A percentile compares a stretch with the other conserved stretches of the same genome.
Evolutionary conservation across 1,140 invertebrate genomes (phyloP).

Genomic region (Mactra quadrangularis): DNA sequence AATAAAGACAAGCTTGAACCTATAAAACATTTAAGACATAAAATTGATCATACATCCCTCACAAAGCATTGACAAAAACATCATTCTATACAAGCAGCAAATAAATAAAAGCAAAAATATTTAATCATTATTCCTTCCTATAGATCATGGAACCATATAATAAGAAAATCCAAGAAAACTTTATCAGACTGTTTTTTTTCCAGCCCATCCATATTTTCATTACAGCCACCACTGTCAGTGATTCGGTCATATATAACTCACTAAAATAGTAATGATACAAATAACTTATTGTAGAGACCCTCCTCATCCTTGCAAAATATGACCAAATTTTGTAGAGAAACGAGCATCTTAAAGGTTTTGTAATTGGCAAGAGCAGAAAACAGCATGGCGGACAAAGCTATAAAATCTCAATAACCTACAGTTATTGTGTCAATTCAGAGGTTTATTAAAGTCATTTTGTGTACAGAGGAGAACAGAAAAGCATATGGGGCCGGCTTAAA

Average conservation of each 20-base stretch:
- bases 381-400: conserved; percentile 36
- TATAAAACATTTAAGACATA: no score
- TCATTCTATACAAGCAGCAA: no score
- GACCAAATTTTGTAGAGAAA: conserved; percentile 23
- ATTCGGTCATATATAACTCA: conserved; percentile 20
- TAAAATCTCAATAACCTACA: conserved; percentile 61
- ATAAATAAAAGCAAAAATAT: no score
- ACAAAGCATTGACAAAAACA: no score
- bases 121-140: no score
- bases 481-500: conserved; percentile 38
- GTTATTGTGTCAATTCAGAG: conserved; percentile 57
- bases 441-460: conserved; percentile 64
- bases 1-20: no score
- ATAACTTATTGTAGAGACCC: background rate
- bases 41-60: no score
- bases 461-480: conserved; percentile 35
- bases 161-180: no score
- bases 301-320: conserved; percentile 11
- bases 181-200: no score
- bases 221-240: background rate
- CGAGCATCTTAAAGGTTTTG: conserved; percentile 34
- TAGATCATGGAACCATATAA: no score
- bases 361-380: conserved; percentile 57
- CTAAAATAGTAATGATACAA: conserved; percentile 12
- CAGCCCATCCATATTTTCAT: background rate